Conservation (phyloP, 2,113 vertebrate species). For the Nibea albiflora region DNA sequence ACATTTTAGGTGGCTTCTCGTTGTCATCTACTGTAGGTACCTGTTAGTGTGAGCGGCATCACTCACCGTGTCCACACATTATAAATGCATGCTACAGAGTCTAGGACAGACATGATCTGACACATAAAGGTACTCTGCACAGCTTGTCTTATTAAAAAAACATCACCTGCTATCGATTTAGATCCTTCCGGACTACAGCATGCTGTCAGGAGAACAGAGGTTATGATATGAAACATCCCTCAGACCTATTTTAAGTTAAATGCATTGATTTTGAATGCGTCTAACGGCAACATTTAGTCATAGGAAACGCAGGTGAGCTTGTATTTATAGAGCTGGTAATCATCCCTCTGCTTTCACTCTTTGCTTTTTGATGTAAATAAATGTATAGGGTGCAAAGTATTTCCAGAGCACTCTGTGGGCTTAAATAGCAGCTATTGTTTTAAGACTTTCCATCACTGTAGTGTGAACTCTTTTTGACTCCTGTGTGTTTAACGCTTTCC, state of each 20-base stretch:
- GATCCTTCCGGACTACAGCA: conserved; percentile 3
- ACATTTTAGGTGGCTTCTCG: conserved; percentile 9
- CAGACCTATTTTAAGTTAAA: not conserved
- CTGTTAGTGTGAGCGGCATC: conserved; percentile 15
- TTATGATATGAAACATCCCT: conserved; percentile 5
- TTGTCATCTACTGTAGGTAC: conserved; percentile 4
- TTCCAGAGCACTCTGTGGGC: not conserved
- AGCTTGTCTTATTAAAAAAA: conserved; percentile 53
- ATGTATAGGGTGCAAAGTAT: conserved; percentile 50
- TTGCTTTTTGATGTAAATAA: conserved; percentile 76
- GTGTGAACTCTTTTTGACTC: conserved; percentile 29
- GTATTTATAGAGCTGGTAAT: conserved; percentile 49
- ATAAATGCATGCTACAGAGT: conserved; percentile 43
- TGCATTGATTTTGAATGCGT: not conserved
- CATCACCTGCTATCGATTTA: conserved; percentile 25
- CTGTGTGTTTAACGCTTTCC: conserved; percentile 24
- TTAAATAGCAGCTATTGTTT: conserved; percentile 22
- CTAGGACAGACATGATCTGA: conserved; percentile 43
- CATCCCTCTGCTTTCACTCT: conserved; percentile 25
- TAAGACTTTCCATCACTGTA: conserved; percentile 22
- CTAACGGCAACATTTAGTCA: not conserved
- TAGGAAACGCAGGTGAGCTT: conserved; percentile 35
- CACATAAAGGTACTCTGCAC: conserved; percentile 31
- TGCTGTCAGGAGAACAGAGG: conserved; percentile 8
- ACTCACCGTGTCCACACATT: conserved; percentile 27